Base-by-base conservation (phyloP, 2,888 invertebrate species). In the Trichopoda pennipes region DNA sequence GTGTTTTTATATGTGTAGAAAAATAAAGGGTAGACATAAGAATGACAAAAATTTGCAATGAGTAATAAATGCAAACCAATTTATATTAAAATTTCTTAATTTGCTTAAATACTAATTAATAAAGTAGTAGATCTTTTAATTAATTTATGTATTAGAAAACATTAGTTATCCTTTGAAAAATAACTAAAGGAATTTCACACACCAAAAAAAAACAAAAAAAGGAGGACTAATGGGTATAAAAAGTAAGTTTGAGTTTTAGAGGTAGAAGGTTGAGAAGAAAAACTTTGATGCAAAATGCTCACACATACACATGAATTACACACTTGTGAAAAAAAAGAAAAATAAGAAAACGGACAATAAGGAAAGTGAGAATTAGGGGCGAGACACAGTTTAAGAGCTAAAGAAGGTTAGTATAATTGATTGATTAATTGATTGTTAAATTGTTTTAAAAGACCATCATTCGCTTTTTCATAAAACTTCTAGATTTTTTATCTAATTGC, bases 271-370 rank as follows among this genome's bases (percentile, higher is more conserved):
- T 42, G 23, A 23, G 61, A 9, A 16, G 21, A 56, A 60, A 28
- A 75, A 49, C 23, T 17, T 28, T 60, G 75, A 80, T 83, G 83
- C 84, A 84, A 83, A 81, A 85, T 85, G 84, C 84, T 84, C 83
- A 85, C 81, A 84, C 84, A 84, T 84, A 85, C 83, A 83, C 75
- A 83, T 85, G 76, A 86, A 83, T 83, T 81, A 85, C 84, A 87
- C 86, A 87, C 85, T 83, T 73, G 85, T 85, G 86, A 85, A 85
- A 83, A 80, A 69, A 49, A 68, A 63, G 55, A 44, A 19, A 49
- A 47, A 56, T 56, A 74, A 64, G 51, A 51, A 68, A 75, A 66
- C 47, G 58, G 58, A 38, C 58, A 66, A 58, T n/a, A 75, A 32
- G 55, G 47, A 14, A 47, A 56, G 38, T 47, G 63, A 74, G 47